Percentiles rank a stretch among this genome's conserved stretches.
Conservation (phyloP, 2,797 vertebrate genomes). For the Emys orbicularis region DNA sequence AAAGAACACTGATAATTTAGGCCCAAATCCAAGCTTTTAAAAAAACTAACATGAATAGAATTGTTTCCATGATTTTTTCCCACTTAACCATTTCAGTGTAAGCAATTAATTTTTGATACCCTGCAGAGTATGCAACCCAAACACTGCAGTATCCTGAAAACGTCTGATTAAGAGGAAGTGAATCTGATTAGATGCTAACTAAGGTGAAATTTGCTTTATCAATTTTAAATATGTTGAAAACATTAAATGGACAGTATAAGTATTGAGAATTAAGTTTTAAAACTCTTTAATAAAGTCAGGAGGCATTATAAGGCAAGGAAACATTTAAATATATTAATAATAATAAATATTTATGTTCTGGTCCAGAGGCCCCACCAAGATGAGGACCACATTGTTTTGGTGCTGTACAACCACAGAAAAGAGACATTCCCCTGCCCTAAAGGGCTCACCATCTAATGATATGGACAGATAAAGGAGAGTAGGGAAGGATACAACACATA, state of each 20-base stretch:
- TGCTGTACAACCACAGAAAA: neutral
- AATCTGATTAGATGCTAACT: neutral
- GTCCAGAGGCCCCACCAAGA: neutral
- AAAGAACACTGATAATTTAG: neutral
- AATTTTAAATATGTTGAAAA: neutral
- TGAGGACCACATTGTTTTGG: neutral
- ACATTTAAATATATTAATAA: neutral
- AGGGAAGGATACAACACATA: neutral
- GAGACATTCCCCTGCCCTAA: neutral
- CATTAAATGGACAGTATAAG: neutral
- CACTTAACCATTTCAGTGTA: neutral
- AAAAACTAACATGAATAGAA: neutral
- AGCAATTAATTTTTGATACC: neutral
- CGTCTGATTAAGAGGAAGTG: neutral
- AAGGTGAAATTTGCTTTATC: neutral
- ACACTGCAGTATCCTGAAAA: neutral
- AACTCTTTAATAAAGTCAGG: neutral
- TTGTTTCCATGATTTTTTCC: neutral
- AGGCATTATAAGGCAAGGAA: neutral
- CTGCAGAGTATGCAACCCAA: neutral
- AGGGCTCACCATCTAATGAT: neutral
- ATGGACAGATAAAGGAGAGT: neutral
- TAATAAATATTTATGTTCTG: neutral
- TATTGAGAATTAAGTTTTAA: neutral
- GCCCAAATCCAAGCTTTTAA: neutral